Evolutionary conservation across 2,113 vertebrate species (phyloP), one percentile per base, ranked within the genome.

Genomic region (Pavo muticus): DNA sequence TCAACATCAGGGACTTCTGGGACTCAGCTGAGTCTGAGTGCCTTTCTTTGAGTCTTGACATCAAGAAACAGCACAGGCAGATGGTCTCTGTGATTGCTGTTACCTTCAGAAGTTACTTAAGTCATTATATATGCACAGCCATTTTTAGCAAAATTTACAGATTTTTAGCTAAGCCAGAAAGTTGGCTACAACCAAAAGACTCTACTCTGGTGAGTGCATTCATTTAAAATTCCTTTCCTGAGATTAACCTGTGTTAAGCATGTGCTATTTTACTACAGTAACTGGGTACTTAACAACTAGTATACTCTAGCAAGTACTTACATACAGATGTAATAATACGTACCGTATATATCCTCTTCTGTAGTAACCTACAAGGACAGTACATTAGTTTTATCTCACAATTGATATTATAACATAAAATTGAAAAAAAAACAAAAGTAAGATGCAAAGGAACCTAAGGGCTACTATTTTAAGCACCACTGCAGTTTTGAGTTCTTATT

Each of bases 291-390:
- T 37, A 61, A 39, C 7, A 47, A 60, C 27, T 9, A 37, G 18
- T 12, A 32, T 40, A 21, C 29, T 10, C 35, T 44, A 45, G 35
- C 14, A 90, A 82, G 81, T 11, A 65, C 0, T 6, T 64, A 23
- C 1, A 32, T 61, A 50, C 27, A 54, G 17, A 23, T 56, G 20
- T 30, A 84, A 16, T 78, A 37, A 78, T 91, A 95, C 96, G 2
- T 96, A 97, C 96, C 96, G 0, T 75, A 96, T 52, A 61, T 69
- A 59, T 82, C 17, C 10, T 92, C 92, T 57, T 93, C 29, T 0
- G 87, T 93, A 57, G 91, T 93, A 37, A 93, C 84, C 96, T 97
- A 84, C 20, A 93, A 93, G 54, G 67, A 76, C 0, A 0, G 76
- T 37, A 29, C 3, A 59, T 44, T 21, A 23, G 3, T 44, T 15